Conservation (phyloP, 1,140 invertebrate genomes). For the Helicoverpa armigera region DNA sequence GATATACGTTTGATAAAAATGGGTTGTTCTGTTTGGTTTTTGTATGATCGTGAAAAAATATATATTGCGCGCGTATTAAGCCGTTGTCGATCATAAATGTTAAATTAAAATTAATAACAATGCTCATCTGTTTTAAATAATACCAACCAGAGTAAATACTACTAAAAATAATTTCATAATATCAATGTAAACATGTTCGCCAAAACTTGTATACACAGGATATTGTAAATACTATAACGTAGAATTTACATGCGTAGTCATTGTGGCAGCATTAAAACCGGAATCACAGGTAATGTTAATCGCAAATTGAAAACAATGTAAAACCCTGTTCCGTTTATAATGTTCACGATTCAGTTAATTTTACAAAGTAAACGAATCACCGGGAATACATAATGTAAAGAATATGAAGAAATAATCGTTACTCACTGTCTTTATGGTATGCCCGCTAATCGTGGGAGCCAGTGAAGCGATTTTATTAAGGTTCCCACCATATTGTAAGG, state of each 20-base stretch:
- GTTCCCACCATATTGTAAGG: slow-evolving; percentile 1
- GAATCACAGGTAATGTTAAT: slow-evolving; percentile 4
- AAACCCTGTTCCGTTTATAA: background rate
- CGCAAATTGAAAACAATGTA: background rate
- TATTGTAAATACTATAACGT: background rate
- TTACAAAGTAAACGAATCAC: background rate
- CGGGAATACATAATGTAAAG: background rate
- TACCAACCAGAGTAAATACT: no score
- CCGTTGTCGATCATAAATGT: no score
- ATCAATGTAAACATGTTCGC: background rate
- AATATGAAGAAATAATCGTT: slow-evolving; percentile 35
- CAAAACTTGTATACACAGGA: no score
- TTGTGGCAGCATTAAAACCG: background rate
- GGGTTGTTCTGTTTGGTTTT: no score
- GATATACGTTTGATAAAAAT: no score
- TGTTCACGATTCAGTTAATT: background rate
- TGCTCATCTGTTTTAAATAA: background rate
- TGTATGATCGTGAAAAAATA: no score
- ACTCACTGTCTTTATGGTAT: slow-evolving; percentile 34
- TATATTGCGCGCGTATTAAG: no score
- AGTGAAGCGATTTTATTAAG: slow-evolving; percentile 43
- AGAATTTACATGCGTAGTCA: background rate
- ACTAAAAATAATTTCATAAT: no score
- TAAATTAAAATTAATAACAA: no score
- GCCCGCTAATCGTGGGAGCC: slow-evolving; percentile 26